These are phyloP conservation scores for Petrocephalus schoutedeni DNA, from an alignment of 2,797 vertebrate genomes.

Conservation along the genomic window DNA sequence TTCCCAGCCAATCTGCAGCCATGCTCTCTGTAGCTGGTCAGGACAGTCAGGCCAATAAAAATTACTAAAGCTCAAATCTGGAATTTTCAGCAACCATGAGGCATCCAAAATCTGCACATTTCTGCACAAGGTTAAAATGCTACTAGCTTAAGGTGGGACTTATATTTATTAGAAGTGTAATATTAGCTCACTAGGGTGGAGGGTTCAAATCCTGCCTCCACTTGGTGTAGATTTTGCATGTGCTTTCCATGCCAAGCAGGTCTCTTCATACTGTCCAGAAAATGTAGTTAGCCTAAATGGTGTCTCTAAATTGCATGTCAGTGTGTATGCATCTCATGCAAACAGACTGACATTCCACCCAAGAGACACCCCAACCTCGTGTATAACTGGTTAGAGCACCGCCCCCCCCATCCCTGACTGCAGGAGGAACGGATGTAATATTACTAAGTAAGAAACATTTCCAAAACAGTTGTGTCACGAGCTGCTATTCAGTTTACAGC, in stretches of 20 bases:
- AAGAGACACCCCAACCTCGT: not conserved
- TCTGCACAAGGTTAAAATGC: not conserved
- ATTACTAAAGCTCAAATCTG: not conserved
- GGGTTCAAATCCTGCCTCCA: not conserved
- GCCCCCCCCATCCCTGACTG: not conserved
- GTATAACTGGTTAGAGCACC: not conserved
- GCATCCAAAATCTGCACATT: not conserved
- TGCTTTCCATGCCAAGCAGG: not conserved
- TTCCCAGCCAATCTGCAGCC: slow-evolving; percentile 92
- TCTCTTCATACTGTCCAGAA: not conserved
- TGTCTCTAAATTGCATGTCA: not conserved
- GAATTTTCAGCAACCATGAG: not conserved
- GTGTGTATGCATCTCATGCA: not conserved
- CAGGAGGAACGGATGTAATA: not conserved
- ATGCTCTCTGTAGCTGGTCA: slow-evolving; percentile 48
- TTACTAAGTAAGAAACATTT: not conserved
- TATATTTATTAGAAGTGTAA: not conserved
- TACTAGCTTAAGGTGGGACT: not conserved
- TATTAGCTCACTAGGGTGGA: not conserved
- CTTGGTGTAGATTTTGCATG: not conserved
- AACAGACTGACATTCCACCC: not conserved
- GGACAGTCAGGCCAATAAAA: not conserved
- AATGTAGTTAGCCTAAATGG: not conserved
- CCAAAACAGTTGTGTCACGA: not conserved
- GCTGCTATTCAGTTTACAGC: not conserved